Base-by-base conservation (phyloP, 1,140 invertebrate genomes). In the Drosophila rhopaloa region DNA sequence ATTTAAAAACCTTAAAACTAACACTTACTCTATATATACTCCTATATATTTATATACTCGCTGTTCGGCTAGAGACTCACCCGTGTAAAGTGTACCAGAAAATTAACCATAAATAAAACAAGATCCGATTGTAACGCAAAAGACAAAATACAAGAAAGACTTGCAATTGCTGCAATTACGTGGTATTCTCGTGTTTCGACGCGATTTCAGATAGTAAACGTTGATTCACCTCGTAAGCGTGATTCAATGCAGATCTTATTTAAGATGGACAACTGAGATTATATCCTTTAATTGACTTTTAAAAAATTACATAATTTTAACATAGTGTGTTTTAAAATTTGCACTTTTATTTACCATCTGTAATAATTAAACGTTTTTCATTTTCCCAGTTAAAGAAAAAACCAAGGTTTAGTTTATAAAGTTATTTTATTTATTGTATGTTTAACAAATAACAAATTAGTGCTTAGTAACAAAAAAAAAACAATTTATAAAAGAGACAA, bases 71-170 rank as follows among this genome's bases (percentile, higher is more conserved):
- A 41, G 27, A 58, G 56, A 58, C 27, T 14, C 24, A 58, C 27
- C 14, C 8, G n/a, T 58, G 43, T 59, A 48, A 35, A 46, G 4
- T 59, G 59, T 32, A 32, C 9, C 14, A 55, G 24, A 57, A 43
- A 56, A 41, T 24, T 62, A 61, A 61, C 51, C 38, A 57, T 61
- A 41, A 58, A 61, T 61, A 61, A 57, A 61, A n/a, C 59, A 57
- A 32, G 24, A 41, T 56, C 27, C 54, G 24, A 56, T 19, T 27
- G 37, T 27, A 56, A 41, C 37, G 53, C 54, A 56, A 27, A 19
- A 35, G 50, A 53, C 50, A 19, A 29, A 48, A 35, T 53, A n/a
- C 16, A 37, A 32, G 13, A 53, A 50, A 53, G 32, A 53, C 50
- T 37, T 11, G 14, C 37, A 40, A 7, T 37, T 27, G 35, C 16